Percentiles rank a stretch among this genome's conserved stretches.
These are phyloP conservation scores for Onychostoma macrolepis DNA, from an alignment of 2,113 vertebrate genomes.

Conservation along the genomic window DNA sequence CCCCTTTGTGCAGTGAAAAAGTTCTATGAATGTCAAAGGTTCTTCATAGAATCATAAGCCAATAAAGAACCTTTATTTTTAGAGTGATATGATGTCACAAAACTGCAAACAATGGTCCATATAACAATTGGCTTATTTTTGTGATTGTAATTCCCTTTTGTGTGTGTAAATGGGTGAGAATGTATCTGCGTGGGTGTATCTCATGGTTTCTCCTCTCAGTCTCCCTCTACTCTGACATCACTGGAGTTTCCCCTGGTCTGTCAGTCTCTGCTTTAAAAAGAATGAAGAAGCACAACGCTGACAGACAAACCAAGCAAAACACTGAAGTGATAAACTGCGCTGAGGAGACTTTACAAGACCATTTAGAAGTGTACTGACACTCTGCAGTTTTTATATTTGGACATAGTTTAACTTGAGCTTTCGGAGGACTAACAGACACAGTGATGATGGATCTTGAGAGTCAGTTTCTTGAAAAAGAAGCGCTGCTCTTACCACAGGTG, in stretches of 20 bases:
- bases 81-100: not conserved
- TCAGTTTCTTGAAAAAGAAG: conserved; percentile 37
- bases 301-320: not conserved
- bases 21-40: too few species aligned
- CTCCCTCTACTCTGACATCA: conserved; percentile 67
- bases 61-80: too few species aligned
- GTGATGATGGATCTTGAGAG: conserved; percentile 61
- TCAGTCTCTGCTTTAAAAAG: conserved; percentile 50
- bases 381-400: not conserved
- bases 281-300: not conserved
- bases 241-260: conserved; percentile 69
- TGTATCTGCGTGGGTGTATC: not conserved
- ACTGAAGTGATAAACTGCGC: not conserved
- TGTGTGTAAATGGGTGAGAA: not conserved
- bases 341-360: conserved; percentile 11
- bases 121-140: not conserved
- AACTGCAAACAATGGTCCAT: not conserved
- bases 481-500: not conserved
- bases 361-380: not conserved
- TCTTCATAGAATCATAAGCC: too few species aligned
- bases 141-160: not conserved
- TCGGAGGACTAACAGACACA: not conserved
- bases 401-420: not conserved
- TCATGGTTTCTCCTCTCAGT: not conserved
- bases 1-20: too few species aligned